A percentile compares a stretch with the other conserved stretches of the same genome.
Evolutionary conservation across 2,797 vertebrate species (phyloP).

Genomic region (Spinus pinus): DNA sequence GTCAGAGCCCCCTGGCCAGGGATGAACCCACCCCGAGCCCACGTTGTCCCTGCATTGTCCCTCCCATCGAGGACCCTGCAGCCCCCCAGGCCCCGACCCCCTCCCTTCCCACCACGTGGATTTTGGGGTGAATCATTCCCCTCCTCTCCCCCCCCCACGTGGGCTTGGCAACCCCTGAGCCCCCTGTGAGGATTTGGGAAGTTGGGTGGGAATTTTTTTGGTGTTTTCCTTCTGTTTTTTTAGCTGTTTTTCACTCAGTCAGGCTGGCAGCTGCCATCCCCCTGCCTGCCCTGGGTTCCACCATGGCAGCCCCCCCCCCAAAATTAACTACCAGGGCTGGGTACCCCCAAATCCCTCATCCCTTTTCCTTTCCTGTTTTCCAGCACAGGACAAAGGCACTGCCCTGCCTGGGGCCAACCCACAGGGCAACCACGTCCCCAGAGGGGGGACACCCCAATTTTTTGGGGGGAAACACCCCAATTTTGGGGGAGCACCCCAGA

Average conservation of each 20-base stretch:
- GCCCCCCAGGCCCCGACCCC: background rate
- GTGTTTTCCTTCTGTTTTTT: background rate
- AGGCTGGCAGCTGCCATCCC: background rate
- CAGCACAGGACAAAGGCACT: background rate
- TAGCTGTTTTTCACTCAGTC: background rate
- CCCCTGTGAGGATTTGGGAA: background rate
- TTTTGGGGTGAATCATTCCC: background rate
- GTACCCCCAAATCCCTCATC: background rate
- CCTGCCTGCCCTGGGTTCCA: background rate
- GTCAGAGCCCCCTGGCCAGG: fast-evolving
- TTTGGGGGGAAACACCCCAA: background rate
- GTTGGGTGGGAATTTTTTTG: background rate
- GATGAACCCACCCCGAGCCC: background rate
- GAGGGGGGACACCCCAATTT: background rate
- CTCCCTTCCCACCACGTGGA: fast-evolving
- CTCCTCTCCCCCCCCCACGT: fast-evolving
- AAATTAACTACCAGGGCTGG: fast-evolving
- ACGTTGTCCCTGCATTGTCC: fast-evolving
- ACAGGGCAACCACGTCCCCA: fast-evolving
- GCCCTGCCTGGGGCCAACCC: background rate
- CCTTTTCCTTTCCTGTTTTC: background rate
- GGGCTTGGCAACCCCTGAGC: background rate
- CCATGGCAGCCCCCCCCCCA: background rate
- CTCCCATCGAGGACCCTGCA: fast-evolving
- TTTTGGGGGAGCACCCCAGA: background rate